Evolutionary conservation across 2,797 vertebrate genomes (phyloP), one percentile per base, ranked within the genome.

Genomic region (Cercopithecus neglectus): DNA sequence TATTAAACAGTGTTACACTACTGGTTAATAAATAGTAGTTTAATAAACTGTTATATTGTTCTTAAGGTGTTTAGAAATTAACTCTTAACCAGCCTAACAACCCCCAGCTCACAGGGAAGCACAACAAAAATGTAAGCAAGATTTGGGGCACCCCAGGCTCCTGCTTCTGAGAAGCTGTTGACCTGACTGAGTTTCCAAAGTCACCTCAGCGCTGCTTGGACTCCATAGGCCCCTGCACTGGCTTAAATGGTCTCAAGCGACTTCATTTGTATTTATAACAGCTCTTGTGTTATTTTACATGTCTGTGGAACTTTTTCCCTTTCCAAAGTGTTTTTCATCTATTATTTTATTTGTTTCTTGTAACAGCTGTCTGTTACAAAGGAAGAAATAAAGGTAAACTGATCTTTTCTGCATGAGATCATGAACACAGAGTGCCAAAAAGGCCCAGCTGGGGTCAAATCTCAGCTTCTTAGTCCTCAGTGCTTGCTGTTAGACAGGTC

Each of bases 371-470:
- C 7, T 72, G 53, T 48, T 90, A 48, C 19, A 67, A 55, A 72
- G 72, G 76, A 95, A 95, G 46, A 96, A 59, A 59, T 79, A 30
- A 78, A 81, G 13, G 12, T 41, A 76, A 89, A 72, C 5, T 80
- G 57, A 76, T 59, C 79, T 55, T 70, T 89, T 39, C 26, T 84
- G 21, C 6, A 7, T 59, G 11, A 91, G 55, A 50, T 70, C n/a
- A 90, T 39, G 36, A 70, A 41, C 7, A 1, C 6, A 50, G 57
- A 96, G 7, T 84, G 8, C 13, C 17, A 19, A 57, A 78, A 92
- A 12, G 24, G 10, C 26, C 53, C 24, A 30, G 2, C 0, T 53
- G 5, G 17, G 14, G 53, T 48, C 33, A 28, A 0, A 22, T 75
- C n/a, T 75, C 50, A 91, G 28, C 11, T 70, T 41, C 33, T 41